Percentiles rank a stretch among this genome's conserved stretches.
These are phyloP conservation scores for Ceramica pisi DNA, from an alignment of 2,888 invertebrate genomes.

Conservation along the genomic window DNA sequence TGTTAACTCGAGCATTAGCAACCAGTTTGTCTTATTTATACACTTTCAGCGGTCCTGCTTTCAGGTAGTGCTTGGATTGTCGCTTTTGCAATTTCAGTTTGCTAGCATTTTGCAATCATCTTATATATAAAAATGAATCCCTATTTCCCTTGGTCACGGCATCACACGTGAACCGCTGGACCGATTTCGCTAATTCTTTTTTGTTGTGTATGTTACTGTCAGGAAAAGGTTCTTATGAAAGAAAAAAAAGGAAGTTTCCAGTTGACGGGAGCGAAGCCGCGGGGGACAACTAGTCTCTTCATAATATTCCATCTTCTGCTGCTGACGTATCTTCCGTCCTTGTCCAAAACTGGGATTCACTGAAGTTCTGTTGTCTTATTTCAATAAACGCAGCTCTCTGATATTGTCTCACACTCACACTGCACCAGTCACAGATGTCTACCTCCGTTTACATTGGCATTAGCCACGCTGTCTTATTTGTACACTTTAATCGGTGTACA, in stretches of 20 bases:
- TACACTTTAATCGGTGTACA: slow-evolving; percentile 18
- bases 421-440: slow-evolving; percentile 18
- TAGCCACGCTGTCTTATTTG: slow-evolving; percentile 31
- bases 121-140: no score
- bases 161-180: no score
- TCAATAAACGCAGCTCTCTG: slow-evolving; percentile 16
- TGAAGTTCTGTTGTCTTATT: slow-evolving; percentile 19
- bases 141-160: no score
- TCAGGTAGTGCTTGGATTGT: not conserved
- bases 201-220: no score
- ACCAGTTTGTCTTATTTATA: no score
- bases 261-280: no score
- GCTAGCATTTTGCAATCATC: not conserved
- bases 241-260: no score
- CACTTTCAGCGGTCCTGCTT: not conserved
- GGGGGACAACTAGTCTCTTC: no score
- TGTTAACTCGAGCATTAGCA: no score
- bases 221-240: no score
- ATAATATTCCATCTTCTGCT: not conserved
- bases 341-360: not conserved
- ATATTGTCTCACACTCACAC: slow-evolving; percentile 4
- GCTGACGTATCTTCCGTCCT: not conserved
- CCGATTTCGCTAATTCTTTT: no score
- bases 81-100: not conserved
- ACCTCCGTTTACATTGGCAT: slow-evolving; percentile 12